A percentile compares a stretch with the other conserved stretches of the same genome.
phyloP scores from a whole-genome alignment of 2,888 invertebrate species.

The Chesias legatella region DNA sequence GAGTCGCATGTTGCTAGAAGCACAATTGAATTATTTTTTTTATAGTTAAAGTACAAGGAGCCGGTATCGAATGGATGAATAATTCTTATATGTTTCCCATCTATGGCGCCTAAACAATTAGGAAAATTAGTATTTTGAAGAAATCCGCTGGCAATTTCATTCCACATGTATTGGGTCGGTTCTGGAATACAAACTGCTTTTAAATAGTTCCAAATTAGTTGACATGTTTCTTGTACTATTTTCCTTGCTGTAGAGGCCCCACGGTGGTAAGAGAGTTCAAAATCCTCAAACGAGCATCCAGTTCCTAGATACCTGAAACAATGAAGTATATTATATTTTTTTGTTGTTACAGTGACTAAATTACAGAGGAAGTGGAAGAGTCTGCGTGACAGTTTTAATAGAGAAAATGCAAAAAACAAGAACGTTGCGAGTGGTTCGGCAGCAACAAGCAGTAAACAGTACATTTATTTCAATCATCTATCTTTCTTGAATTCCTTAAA shows the following conservation, averaged over 20 bases:
- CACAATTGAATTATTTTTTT: too few species aligned
- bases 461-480: conserved; percentile 34
- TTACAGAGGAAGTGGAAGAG: conserved; percentile 31
- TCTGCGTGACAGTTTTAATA: conserved; percentile 20
- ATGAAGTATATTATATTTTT: conserved; percentile 17
- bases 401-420: conserved; percentile 31
- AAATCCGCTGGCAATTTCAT: conserved; percentile 24
- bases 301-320: conserved; percentile 34
- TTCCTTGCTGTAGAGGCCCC: conserved; percentile 26
- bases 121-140: too few species aligned
- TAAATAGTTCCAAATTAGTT: too few species aligned
- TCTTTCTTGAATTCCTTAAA: conserved; percentile 32
- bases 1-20: conserved; percentile 28
- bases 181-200: too few species aligned
- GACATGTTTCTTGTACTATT: conserved; percentile 32
- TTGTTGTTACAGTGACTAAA: conserved; percentile 31
- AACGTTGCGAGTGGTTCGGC: conserved; percentile 32
- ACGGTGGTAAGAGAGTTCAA: conserved; percentile 27
- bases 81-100: too few species aligned
- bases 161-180: conserved; percentile 28
- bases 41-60: conserved; percentile 32
- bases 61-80: conserved; percentile 26
- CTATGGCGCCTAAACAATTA: too few species aligned
- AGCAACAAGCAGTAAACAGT: conserved; percentile 32
- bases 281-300: conserved; percentile 31